Conservation (phyloP, 53 echinoderm and acorn worm species). For the Apostichopus leukothele region DNA sequence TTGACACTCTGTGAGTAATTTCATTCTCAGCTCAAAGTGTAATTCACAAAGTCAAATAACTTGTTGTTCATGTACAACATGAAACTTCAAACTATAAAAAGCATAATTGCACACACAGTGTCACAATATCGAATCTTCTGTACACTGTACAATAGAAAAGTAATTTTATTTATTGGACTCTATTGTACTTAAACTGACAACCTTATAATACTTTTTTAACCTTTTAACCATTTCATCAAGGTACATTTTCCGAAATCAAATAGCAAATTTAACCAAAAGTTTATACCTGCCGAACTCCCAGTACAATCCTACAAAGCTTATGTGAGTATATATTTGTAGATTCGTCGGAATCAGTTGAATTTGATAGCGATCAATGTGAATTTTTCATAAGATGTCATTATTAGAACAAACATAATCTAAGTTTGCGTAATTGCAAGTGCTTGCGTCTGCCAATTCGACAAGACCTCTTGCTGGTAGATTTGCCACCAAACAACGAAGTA, state of each 20-base stretch:
- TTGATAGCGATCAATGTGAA: background rate
- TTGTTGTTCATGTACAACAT: background rate
- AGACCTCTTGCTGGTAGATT: background rate
- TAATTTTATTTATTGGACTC: background rate
- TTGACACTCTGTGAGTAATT: background rate
- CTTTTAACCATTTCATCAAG: background rate
- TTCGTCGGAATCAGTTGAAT: background rate
- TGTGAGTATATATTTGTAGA: background rate
- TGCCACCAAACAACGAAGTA: background rate
- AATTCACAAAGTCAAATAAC: background rate
- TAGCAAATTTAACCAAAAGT: background rate
- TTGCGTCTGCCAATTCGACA: background rate
- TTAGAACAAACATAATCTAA: background rate
- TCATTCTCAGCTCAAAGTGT: background rate
- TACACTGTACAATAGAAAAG: background rate
- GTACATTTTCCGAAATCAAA: background rate
- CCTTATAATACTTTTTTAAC: background rate
- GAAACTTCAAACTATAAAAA: background rate
- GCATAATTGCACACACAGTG: background rate
- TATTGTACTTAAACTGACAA: background rate
- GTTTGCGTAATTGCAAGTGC: background rate
- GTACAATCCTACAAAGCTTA: background rate
- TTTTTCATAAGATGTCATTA: background rate
- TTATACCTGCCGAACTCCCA: background rate
- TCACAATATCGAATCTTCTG: background rate